Base-by-base conservation (phyloP, 1,140 invertebrate species). In the Argopecten irradians region DNA sequence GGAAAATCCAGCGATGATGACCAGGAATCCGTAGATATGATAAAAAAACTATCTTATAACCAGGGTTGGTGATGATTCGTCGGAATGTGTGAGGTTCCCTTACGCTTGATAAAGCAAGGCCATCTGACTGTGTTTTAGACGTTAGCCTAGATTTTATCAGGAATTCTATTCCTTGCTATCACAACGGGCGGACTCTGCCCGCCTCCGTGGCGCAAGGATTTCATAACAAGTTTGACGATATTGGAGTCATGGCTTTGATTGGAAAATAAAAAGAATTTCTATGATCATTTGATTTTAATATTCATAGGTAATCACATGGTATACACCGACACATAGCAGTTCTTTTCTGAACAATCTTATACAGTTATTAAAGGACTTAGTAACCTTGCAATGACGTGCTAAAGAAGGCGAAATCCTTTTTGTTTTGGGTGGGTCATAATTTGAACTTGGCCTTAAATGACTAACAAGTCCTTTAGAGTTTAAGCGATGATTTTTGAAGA, bases 1-100 rank as follows among this genome's bases (percentile, higher is more conserved):
- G 55, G 55, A 71, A 46, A 71, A 71, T 71, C 55, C 55, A 71
- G 55, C 22, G n/a, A 71, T 71, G 55, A 71, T 71, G 55, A 71
- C 55, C 55, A 71, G 55, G 55, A 71, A 71, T 71, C 55, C 55
- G 2, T 71, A 71, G 55, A 71, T 71, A 71, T 71, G 55, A 71
- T 71, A 28, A 28, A 71, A 71, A 71, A 71, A 71, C 36, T 13
- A 71, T 28, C 55, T 71, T n/a, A 71, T 5, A 71, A 71, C 55
- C 55, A 71, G 55, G 55, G 2, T 71, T 28, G 55, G 55, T 71
- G 22, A 19, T 71, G n/a, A 71, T 71, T 71, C n/a, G 55, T 7
- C 28, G 55, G 55, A 71, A 71, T 71, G 55, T 71, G 55, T 71
- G 55, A 71, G 28, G n/a, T 71, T 71, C n/a, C 22, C 16, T 28